phyloP scores from a whole-genome alignment of 2,797 vertebrate species.

The Danio aesculapii region DNA sequence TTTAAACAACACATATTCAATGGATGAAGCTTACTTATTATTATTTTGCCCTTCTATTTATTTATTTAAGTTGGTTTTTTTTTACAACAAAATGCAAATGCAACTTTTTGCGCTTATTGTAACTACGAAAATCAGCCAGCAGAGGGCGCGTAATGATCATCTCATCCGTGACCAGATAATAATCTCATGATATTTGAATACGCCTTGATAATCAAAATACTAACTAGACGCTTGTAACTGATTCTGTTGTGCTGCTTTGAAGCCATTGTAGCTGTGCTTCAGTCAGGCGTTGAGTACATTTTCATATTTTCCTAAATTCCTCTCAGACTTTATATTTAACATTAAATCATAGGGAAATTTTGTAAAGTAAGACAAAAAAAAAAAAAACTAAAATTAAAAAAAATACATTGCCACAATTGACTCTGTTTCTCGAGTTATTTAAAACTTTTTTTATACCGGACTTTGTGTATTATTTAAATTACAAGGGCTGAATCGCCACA shows the following conservation, averaged over 20 bases:
- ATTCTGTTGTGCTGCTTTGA: background rate
- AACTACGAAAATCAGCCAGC: conserved; percentile 14
- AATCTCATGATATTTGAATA: background rate
- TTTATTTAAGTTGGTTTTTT: no score
- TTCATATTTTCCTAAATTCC: background rate
- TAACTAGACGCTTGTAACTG: background rate
- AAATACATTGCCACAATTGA: no score
- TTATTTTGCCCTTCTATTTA: no score
- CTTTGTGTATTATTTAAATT: background rate
- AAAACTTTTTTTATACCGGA: background rate
- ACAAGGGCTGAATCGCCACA: background rate
- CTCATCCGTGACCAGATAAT: background rate
- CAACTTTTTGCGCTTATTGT: background rate
- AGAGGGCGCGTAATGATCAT: conserved; percentile 33
- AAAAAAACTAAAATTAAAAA: no score
- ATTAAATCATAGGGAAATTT: no score
- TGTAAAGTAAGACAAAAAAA: no score
- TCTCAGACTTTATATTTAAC: background rate
- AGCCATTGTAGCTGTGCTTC: background rate
- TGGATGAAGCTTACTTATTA: no score
- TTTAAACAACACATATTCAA: no score
- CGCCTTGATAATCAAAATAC: background rate
- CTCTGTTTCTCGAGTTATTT: background rate
- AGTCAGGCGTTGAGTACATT: background rate
- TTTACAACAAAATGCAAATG: background rate